A percentile compares a stretch with the other conserved stretches of the same genome.
phyloP scores from a whole-genome alignment of 2,888 invertebrate species.

The Philereme vetulata region DNA sequence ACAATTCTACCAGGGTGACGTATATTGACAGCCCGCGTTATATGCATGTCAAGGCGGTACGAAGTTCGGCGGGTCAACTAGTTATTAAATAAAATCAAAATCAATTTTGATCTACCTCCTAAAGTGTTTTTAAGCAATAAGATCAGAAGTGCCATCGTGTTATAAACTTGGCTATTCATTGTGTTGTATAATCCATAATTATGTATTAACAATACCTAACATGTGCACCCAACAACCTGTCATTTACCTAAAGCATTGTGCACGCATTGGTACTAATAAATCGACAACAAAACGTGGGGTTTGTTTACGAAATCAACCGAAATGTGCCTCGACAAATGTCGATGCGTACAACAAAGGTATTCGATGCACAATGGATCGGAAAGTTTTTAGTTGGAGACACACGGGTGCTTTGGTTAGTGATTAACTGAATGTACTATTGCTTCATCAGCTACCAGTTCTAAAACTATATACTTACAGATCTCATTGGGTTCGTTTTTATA shows the following conservation, averaged over 20 bases:
- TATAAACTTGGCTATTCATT: no score
- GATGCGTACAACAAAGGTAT: conserved; percentile 66
- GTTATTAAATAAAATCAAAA: no score
- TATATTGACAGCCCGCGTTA: no score
- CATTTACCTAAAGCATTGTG: conserved; percentile 42
- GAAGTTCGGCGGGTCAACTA: no score
- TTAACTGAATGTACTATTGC: no score
- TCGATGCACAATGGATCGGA: conserved; percentile 59
- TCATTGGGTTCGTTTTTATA: background rate
- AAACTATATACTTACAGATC: no score
- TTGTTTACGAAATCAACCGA: conserved; percentile 77
- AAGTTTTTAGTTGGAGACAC: conserved; percentile 62
- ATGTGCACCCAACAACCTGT: conserved; percentile 56
- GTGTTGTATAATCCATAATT: no score
- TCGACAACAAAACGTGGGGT: conserved; percentile 69
- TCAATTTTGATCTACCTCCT: no score
- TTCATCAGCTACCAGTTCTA: no score
- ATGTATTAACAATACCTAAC: conserved; percentile 29
- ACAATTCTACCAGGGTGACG: no score
- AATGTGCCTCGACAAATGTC: conserved; percentile 73
- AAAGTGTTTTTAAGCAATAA: no score
- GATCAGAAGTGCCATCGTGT: background rate
- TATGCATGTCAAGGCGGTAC: no score
- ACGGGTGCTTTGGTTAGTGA: conserved; percentile 32
- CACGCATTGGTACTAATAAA: conserved; percentile 63